Evolutionary conservation across 2,888 invertebrate species (phyloP).

Genomic region (Cheilosia scutellata): DNA sequence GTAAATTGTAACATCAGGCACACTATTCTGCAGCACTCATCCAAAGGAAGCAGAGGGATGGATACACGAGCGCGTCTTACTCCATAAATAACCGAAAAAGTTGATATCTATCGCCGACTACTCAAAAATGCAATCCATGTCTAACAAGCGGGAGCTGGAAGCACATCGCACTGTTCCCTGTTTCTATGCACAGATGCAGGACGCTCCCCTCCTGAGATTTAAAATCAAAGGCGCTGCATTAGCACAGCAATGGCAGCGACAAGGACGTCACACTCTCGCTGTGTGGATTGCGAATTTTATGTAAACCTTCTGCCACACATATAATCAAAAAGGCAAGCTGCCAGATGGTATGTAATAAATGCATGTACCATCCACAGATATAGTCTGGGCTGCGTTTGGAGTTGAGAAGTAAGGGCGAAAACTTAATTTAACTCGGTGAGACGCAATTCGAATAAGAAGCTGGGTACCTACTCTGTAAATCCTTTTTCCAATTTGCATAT

Average conservation of each 20-base stretch:
- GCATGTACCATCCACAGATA: conserved; percentile 34
- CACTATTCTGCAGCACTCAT: conserved; percentile 9
- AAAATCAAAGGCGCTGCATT: conserved; percentile 51
- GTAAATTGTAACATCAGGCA: conserved; percentile 63
- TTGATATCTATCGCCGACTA: conserved; percentile 53
- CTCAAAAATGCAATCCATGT: conserved; percentile 70
- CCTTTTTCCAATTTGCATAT: conserved; percentile 47
- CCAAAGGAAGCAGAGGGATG: not conserved
- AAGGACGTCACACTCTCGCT: conserved; percentile 18
- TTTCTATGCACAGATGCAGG: conserved; percentile 8
- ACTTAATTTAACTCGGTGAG: conserved; percentile 28
- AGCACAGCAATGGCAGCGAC: conserved; percentile 23
- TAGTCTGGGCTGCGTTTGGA: not conserved
- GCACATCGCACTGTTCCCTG: not conserved
- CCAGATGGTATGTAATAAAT: conserved; percentile 61
- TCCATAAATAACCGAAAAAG: conserved; percentile 62
- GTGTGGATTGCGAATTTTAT: conserved; percentile 46
- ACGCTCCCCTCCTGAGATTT: conserved; percentile 32
- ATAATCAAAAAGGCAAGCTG: conserved; percentile 56
- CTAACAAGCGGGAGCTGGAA: conserved; percentile 41
- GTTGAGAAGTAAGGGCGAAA: not conserved
- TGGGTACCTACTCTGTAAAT: conserved; percentile 12
- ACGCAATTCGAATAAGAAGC: conserved; percentile 7
- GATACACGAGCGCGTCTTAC: conserved; percentile 27
- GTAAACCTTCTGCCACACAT: conserved; percentile 54